phyloP scores from a whole-genome alignment of 2,888 invertebrate genomes.

The Tiliacea aurago region DNA sequence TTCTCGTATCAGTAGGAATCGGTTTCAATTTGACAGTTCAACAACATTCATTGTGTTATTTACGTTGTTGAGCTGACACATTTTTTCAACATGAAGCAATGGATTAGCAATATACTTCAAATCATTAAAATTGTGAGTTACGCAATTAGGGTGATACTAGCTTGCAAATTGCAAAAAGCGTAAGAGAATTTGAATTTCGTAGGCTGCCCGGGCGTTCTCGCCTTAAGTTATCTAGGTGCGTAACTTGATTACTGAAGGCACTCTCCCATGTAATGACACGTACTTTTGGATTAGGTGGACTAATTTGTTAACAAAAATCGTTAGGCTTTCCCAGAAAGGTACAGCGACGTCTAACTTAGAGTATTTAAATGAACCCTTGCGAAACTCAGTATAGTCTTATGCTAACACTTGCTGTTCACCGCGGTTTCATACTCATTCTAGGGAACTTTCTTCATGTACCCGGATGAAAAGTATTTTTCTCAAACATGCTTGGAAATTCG shows the following conservation, averaged over 20 bases:
- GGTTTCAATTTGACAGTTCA: too few relatives aligned
- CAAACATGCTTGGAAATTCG: too few relatives aligned
- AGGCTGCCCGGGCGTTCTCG: too few relatives aligned
- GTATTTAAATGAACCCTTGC: background rate
- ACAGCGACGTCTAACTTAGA: background rate
- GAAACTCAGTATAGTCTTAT: background rate
- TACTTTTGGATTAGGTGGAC: conserved; percentile 32
- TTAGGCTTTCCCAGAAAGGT: conserved; percentile 10
- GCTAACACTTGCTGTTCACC: background rate
- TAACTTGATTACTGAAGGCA: conserved; percentile 47
- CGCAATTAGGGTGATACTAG: too few relatives aligned
- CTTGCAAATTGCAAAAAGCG: too few relatives aligned
- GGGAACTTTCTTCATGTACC: background rate
- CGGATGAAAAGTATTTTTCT: background rate
- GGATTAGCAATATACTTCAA: too few relatives aligned
- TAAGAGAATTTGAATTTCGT: too few relatives aligned
- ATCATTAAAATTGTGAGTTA: too few relatives aligned
- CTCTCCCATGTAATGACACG: conserved; percentile 43
- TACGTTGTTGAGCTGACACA: too few relatives aligned
- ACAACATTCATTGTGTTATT: too few relatives aligned
- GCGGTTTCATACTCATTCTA: background rate
- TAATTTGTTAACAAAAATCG: conserved; percentile 47
- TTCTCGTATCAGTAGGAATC: too few relatives aligned
- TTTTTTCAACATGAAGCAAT: too few relatives aligned
- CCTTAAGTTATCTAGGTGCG: conserved; percentile 39